Evolutionary conservation across 92 coral and sea anemone species (phyloP).

Genomic region (Porites lobata): DNA sequence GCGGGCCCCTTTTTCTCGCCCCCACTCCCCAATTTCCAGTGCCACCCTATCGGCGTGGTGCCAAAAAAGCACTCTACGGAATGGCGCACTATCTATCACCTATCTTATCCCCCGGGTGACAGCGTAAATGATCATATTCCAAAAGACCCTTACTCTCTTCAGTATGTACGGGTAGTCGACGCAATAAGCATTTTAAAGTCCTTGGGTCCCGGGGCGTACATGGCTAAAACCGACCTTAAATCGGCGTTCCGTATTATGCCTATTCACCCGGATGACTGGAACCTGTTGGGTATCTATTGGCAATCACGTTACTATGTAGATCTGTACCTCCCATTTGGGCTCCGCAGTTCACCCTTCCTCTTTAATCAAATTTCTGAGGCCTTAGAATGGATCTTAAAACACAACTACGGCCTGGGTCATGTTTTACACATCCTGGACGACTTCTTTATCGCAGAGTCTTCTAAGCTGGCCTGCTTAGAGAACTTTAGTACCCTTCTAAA

Average conservation of each 20-base stretch:
- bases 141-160: too few species aligned
- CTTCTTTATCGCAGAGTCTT: not conserved
- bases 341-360: conserved; percentile 69
- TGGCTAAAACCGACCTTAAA: conserved; percentile 76
- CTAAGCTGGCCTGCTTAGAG: conserved; percentile 22
- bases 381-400: conserved; percentile 64
- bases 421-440: conserved; percentile 67
- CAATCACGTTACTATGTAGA: conserved; percentile 3
- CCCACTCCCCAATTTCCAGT: conserved; percentile 44
- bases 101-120: not conserved
- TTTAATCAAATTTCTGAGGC: conserved; percentile 74
- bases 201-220: conserved; percentile 59
- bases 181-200: conserved; percentile 23
- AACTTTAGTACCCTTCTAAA: conserved; percentile 60
- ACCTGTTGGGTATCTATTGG: conserved; percentile 74
- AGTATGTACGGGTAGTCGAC: not conserved
- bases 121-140: not conserved
- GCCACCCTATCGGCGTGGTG: conserved; percentile 40
- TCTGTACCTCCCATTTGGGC: conserved; percentile 5
- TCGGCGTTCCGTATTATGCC: conserved; percentile 70
- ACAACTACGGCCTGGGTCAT: conserved; percentile 56
- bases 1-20: conserved; percentile 40
- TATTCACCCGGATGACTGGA: conserved; percentile 60
- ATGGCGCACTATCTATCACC: not conserved
- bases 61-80: conserved; percentile 21